Percentiles rank a stretch among this genome's conserved stretches.
Evolutionary conservation across 2,888 invertebrate species (phyloP).

Genomic region (Cephonodes hylas): DNA sequence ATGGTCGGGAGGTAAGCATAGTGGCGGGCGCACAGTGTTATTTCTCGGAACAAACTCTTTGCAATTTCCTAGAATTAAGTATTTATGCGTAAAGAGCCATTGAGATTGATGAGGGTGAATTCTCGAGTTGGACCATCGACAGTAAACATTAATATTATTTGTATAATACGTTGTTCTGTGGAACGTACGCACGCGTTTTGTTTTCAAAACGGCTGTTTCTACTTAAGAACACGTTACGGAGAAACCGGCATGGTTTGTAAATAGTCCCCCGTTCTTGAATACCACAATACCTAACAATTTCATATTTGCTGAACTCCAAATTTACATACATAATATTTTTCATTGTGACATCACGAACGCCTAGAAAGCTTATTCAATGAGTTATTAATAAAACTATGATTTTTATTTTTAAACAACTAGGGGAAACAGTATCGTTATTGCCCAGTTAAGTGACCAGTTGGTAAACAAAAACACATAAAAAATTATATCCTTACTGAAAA

Average conservation of each 20-base stretch:
- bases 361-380: neutral
- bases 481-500: too few species aligned
- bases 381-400: neutral
- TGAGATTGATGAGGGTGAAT: constrained; percentile 13
- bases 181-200: constrained; percentile 50
- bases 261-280: constrained; percentile 40
- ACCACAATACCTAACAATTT: constrained; percentile 25
- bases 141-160: constrained; percentile 35
- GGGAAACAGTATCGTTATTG: too few species aligned
- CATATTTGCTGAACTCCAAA: constrained; percentile 19
- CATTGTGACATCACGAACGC: neutral
- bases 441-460: too few species aligned
- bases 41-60: neutral
- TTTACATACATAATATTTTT: neutral
- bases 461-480: too few species aligned
- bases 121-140: constrained; percentile 9
- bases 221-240: constrained; percentile 49
- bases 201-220: constrained; percentile 64
- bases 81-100: constrained; percentile 5
- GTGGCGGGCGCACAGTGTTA: neutral
- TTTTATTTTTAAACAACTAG: too few species aligned
- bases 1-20: neutral
- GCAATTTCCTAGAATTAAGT: constrained; percentile 15
- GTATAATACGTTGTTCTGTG: constrained; percentile 45
- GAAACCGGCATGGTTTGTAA: constrained; percentile 52